phyloP scores from a whole-genome alignment of 2,888 invertebrate genomes.

The Sminthurinus aureus region DNA sequence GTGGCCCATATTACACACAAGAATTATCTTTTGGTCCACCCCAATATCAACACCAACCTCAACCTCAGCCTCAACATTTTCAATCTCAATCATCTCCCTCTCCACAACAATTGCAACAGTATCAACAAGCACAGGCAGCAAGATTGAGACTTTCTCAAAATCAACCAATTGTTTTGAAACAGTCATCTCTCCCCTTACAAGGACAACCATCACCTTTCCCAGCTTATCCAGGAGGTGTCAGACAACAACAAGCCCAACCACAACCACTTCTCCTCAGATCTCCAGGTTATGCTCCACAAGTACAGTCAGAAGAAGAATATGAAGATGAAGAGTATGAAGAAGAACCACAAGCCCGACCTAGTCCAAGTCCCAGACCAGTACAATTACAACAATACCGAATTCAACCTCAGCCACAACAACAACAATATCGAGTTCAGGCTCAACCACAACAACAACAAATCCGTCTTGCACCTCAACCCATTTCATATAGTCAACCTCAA shows the following conservation, averaged over 20 bases:
- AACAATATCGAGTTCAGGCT: neutral
- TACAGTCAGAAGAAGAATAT: slow-evolving; percentile 55
- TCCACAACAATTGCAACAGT: neutral
- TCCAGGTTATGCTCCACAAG: slow-evolving; percentile 38
- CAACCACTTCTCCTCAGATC: neutral
- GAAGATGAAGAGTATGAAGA: slow-evolving; percentile 60
- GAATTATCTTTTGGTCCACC: slow-evolving; percentile 47
- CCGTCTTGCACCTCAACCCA: slow-evolving; percentile 26
- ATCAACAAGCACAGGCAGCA: neutral
- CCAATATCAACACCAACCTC: slow-evolving; percentile 39
- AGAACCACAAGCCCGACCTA: slow-evolving; percentile 42
- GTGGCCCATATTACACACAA: slow-evolving; percentile 52
- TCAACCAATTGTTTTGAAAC: no score
- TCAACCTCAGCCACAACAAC: neutral
- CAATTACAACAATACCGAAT: neutral
- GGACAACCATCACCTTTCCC: slow-evolving; percentile 4
- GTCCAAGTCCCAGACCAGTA: slow-evolving; percentile 31
- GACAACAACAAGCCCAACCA: neutral
- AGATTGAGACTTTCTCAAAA: slow-evolving; percentile 20
- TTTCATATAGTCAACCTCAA: slow-evolving; percentile 37
- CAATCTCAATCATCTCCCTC: slow-evolving; percentile 3
- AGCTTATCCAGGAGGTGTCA: no score
- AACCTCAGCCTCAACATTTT: slow-evolving; percentile 38
- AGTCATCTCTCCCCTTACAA: neutral
- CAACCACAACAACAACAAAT: no score